phyloP scores from a whole-genome alignment of 2,113 vertebrate genomes.

The Ceuthmochares aereus region DNA sequence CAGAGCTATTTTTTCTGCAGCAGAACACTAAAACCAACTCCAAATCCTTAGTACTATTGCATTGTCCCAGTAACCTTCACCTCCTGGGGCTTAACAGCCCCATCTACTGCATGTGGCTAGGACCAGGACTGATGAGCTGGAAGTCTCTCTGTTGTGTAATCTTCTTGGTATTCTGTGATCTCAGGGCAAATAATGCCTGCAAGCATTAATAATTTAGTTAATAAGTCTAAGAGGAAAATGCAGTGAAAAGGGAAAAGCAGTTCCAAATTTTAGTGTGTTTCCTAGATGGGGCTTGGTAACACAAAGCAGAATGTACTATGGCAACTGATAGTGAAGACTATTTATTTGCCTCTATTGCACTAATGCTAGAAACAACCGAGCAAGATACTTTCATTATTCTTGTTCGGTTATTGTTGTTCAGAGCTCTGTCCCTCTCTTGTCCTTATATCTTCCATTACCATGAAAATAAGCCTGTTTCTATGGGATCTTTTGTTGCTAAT shows the following conservation, averaged over 20 bases:
- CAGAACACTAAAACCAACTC: neutral
- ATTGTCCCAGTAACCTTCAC: neutral
- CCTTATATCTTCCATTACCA: neutral
- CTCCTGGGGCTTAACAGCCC: neutral
- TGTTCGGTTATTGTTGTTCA: neutral
- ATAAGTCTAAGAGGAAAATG: neutral
- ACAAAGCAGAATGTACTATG: neutral
- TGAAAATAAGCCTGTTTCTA: neutral
- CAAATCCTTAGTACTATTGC: neutral
- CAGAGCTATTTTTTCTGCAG: neutral
- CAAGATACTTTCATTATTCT: neutral
- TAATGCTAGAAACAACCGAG: neutral
- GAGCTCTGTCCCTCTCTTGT: neutral
- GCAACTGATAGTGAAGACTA: neutral
- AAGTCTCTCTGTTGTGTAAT: neutral
- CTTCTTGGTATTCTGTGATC: neutral
- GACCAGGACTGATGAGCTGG: neutral
- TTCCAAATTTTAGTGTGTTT: neutral
- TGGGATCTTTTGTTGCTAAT: neutral
- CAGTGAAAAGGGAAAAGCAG: neutral
- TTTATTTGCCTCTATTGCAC: neutral
- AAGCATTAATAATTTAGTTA: neutral
- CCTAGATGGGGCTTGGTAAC: neutral
- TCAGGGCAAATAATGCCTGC: neutral
- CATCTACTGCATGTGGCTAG: neutral